A percentile compares a stretch with the other conserved stretches of the same genome.
These are phyloP conservation scores for Metopolophium dirhodum DNA, from an alignment of 1,140 invertebrate genomes.

Conservation along the genomic window DNA sequence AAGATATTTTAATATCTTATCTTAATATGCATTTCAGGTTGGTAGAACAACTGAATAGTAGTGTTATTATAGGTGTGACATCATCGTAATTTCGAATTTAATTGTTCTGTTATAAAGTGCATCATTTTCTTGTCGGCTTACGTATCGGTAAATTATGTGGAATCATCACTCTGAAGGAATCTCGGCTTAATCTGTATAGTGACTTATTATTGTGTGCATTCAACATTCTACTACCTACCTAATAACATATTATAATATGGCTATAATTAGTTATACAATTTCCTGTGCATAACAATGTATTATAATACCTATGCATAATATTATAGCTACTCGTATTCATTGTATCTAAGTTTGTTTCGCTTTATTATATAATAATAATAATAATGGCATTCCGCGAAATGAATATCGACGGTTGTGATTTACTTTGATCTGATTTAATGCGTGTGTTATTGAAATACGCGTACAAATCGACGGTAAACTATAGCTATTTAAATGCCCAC, in stretches of 20 bases:
- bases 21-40: background rate
- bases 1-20: background rate
- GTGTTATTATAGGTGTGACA: too few relatives aligned
- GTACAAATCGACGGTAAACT: too few relatives aligned
- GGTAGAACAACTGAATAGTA: too few relatives aligned
- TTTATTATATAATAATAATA: background rate
- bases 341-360: background rate
- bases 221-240: background rate
- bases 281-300: background rate
- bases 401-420: background rate
- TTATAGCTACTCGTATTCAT: background rate
- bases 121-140: background rate
- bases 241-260: background rate
- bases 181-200: background rate
- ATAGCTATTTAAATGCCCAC: too few relatives aligned
- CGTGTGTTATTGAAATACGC: too few relatives aligned
- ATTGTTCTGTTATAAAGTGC: background rate
- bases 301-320: too few relatives aligned
- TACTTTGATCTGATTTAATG: too few relatives aligned
- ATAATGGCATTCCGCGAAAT: background rate
- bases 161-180: background rate
- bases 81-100: background rate
- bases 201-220: background rate
- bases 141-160: background rate
- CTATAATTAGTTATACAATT: background rate